Evolutionary conservation across 2,113 vertebrate species (phyloP), one percentile per base, ranked within the genome.

Genomic region (Urocolius indicus): DNA sequence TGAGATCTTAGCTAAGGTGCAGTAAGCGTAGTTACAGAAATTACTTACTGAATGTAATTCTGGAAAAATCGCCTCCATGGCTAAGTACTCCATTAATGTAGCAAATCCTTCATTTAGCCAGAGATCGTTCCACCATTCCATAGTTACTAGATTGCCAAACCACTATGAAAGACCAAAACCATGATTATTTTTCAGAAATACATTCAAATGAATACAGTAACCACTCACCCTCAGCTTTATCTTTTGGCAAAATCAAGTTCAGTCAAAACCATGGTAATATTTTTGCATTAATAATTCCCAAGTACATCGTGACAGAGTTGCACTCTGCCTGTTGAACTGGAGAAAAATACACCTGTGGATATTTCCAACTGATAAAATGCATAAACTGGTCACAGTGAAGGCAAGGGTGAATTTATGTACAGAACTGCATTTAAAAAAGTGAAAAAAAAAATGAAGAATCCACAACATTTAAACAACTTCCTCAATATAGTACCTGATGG

Each of bases 71-170:
- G 96, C 95, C 88, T 98, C 97, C 96, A 99, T 97, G 29, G 99
- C 99, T 46, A 97, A 98, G 92, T 98, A 99, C 94, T 99, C 98
- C 99, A 99, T 99, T 95, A 99, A 99, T 2, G 99, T 99, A 26
- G 99, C 99, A 98, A 99, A 99, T 74, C 99, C 99, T 97, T 99
- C 99, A 86, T 99, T 99, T 62, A 99, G 97, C 99, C 99, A 99
- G 27, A 99, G 97, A 96, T 99, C 99, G 14, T 98, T 99, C 99
- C 99, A 99, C 99, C 99, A 99, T 45, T 98, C 97, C 99, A 99
- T 99, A 45, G 99, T 99, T 45, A 99, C 99, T 71, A 99, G 94
- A 94, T 99, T 99, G 80, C 99, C 99, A 98, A 99, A 99, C 99
- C 99, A 99, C 99, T 99, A 89, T 1, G 29, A 90, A 74, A 87